phyloP scores from a whole-genome alignment of 2,888 invertebrate genomes.

The Salpingus planirostris region DNA sequence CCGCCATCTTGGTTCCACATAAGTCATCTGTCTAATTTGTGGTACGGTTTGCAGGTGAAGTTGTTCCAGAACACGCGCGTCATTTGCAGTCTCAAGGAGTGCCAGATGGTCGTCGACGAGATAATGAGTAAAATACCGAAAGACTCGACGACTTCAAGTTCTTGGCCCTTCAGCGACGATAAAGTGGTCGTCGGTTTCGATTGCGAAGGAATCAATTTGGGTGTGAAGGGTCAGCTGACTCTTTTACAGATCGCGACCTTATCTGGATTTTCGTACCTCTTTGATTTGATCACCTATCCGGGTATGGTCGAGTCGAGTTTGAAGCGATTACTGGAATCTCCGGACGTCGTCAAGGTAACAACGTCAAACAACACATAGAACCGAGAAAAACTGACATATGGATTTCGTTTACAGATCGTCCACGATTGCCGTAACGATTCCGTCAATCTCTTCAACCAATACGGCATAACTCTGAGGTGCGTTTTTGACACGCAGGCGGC shows the following conservation, averaged over 20 bases:
- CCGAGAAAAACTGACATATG: background rate
- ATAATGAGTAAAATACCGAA: conserved; percentile 45
- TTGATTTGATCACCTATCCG: conserved; percentile 81
- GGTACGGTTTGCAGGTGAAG: no score
- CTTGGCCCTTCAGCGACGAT: conserved; percentile 37
- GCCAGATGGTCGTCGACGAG: conserved; percentile 65
- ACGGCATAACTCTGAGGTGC: conserved; percentile 70
- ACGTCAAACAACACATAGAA: background rate
- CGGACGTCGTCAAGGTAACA: conserved; percentile 67
- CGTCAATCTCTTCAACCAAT: conserved; percentile 77
- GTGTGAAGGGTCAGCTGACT: conserved; percentile 79
- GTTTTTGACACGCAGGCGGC: conserved; percentile 85
- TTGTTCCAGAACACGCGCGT: conserved; percentile 75
- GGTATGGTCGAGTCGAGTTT: conserved; percentile 73
- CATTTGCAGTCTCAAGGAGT: conserved; percentile 70
- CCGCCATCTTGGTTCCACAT: no score
- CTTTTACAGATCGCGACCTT: conserved; percentile 77
- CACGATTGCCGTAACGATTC: conserved; percentile 92
- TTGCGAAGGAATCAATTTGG: conserved; percentile 89
- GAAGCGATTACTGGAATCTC: conserved; percentile 69
- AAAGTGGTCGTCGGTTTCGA: conserved; percentile 72
- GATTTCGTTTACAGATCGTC: conserved; percentile 50
- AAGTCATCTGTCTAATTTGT: no score
- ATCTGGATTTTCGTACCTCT: conserved; percentile 74
- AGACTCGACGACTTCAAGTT: conserved; percentile 13